These are phyloP conservation scores for Torymus texanus DNA, from an alignment of 2,888 invertebrate genomes.

Conservation along the genomic window DNA sequence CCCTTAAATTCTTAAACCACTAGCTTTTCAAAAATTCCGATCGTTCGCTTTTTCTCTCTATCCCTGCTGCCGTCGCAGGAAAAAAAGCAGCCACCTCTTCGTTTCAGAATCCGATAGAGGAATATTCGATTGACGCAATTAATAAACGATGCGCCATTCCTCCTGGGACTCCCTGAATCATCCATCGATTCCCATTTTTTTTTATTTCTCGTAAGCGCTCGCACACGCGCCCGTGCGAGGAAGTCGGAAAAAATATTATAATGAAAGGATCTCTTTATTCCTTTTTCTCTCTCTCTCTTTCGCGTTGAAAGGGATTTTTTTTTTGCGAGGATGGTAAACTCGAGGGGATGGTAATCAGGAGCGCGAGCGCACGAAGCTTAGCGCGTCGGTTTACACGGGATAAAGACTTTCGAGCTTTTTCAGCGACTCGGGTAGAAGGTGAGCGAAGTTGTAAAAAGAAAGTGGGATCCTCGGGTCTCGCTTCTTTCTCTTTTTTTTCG, in stretches of 20 bases:
- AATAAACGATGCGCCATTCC: conserved; percentile 4
- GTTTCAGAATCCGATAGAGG: not conserved
- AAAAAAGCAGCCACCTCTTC: not conserved
- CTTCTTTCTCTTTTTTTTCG: not conserved
- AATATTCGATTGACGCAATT: conserved; percentile 1
- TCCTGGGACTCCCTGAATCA: not conserved
- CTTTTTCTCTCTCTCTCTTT: too few relatives aligned
- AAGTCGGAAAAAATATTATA: conserved; percentile 6
- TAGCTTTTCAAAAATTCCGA: too few relatives aligned
- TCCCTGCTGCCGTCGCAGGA: not conserved
- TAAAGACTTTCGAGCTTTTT: conserved; percentile 33
- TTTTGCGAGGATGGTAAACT: not conserved
- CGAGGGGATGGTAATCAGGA: conserved; percentile 30
- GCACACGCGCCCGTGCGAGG: too few relatives aligned
- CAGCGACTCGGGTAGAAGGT: not conserved
- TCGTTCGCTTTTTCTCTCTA: not conserved
- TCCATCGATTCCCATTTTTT: conserved; percentile 13
- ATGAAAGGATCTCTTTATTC: not conserved
- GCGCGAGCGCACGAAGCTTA: not conserved
- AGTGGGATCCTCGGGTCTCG: not conserved
- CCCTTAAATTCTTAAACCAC: too few relatives aligned
- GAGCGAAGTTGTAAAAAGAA: not conserved
- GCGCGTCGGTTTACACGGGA: conserved; percentile 28
- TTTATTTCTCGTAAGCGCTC: not conserved
- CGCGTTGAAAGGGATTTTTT: not conserved